A percentile compares a stretch with the other conserved stretches of the same genome.
Evolutionary conservation across 2,113 vertebrate species (phyloP).

Genomic region (Albula glossodonta): DNA sequence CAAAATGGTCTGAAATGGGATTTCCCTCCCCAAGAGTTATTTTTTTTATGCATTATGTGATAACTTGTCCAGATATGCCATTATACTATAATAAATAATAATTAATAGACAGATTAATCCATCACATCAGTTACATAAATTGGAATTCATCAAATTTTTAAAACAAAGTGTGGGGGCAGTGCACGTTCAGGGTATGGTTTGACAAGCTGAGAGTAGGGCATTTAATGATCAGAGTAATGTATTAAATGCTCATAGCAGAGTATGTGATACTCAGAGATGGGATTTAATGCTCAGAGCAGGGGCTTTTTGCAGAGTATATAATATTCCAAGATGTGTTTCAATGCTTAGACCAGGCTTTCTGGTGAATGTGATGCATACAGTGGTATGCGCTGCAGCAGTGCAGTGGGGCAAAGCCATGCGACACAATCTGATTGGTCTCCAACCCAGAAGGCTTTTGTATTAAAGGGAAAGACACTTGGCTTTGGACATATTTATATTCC

Average conservation of each 20-base stretch:
- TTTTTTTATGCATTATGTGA: no score
- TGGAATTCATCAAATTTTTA: no score
- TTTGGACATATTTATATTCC: slow-evolving; percentile 77
- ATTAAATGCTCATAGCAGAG: background rate
- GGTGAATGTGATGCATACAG: background rate
- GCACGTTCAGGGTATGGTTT: no score
- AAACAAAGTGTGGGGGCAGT: no score
- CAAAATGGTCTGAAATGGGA: no score
- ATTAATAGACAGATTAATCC: no score
- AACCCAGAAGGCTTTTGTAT: slow-evolving; percentile 63
- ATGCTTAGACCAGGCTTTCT: background rate
- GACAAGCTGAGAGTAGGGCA: no score
- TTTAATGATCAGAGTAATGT: background rate
- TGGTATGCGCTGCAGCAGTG: background rate
- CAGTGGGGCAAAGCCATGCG: background rate
- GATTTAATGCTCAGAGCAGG: background rate
- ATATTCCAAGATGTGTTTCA: background rate
- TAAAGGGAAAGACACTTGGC: slow-evolving; percentile 52
- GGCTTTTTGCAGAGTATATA: background rate
- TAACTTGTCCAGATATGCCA: no score
- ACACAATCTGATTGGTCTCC: slow-evolving; percentile 53
- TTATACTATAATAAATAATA: no score
- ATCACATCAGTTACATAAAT: no score
- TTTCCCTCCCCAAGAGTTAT: no score
- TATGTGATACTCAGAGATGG: background rate